phyloP scores from a whole-genome alignment of 2,888 invertebrate genomes.

The Phanerotoma sp. region DNA sequence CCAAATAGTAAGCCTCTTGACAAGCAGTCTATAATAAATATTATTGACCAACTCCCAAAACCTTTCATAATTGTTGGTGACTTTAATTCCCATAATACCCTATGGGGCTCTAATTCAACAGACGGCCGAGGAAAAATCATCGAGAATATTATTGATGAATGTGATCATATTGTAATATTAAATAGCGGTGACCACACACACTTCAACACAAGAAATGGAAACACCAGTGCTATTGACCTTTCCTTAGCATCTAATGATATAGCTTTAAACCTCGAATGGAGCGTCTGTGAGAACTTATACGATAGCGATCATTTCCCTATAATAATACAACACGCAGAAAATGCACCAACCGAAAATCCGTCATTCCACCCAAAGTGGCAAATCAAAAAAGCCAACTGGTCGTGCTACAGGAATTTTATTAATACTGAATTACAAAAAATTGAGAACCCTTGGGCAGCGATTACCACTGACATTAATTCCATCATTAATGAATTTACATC shows the following conservation, averaged over 20 bases:
- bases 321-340: constrained; percentile 12
- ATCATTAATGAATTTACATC: constrained; percentile 13
- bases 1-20: background rate
- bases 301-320: constrained; percentile 34
- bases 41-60: constrained; percentile 31
- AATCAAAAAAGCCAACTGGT: constrained; percentile 31
- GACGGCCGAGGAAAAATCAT: constrained; percentile 31
- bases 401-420: constrained; percentile 11
- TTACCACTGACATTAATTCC: constrained; percentile 19
- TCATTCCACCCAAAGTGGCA: constrained; percentile 23
- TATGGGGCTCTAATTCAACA: constrained; percentile 27
- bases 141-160: constrained; percentile 23
- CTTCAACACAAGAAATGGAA: constrained; percentile 26
- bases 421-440: background rate
- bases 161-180: constrained; percentile 18
- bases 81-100: constrained; percentile 30
- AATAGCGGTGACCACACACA: constrained; percentile 28
- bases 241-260: constrained; percentile 18
- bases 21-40: constrained; percentile 8
- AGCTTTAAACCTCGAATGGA: constrained; percentile 25
- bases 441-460: background rate
- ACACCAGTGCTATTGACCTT: constrained; percentile 31
- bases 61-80: constrained; percentile 35
- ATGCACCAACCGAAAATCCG: background rate
- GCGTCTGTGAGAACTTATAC: constrained; percentile 4